Base-by-base conservation (phyloP, 2,113 vertebrate species). In the Apteryx mantelli region DNA sequence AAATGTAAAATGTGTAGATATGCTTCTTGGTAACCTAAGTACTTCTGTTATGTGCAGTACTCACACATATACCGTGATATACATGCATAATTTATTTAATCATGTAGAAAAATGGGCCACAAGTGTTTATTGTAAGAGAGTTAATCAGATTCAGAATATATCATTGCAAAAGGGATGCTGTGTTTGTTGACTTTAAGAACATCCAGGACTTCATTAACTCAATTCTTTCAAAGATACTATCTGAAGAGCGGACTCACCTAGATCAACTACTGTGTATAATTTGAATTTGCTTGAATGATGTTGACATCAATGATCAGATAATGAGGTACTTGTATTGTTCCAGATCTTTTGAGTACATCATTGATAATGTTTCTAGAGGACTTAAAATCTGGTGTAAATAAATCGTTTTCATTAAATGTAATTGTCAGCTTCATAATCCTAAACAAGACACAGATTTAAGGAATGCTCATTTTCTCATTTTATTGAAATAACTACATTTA, bases 181-280 rank as follows among this genome's bases (percentile, higher is more conserved):
- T 58, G 60, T 90, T 93, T 94, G 46, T 86, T 94, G 79, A 82
- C 71, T 95, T 88, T 88, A 79, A 74, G 80, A 83, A 15, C 1
- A 0, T 86, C 69, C 60, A 95, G 40, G 17, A 91, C n/a, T 80
- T 85, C 24, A 94, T 89, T 82, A 82, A 56, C 42, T 91, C 74
- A 36, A 48, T 71, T 94, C n/a, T 91, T 82, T 87, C 82, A 73
- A 74, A 88, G 44, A 85, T 85, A 50, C 2, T 90, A 46, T 86
- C 55, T 91, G 36, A 78, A 75, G 42, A 95, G 40, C 42, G 71
- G 64, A 38, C 24, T 80, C 28, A 70, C 32, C 30, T 63, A 55
- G 55, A 91, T 76, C 3, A 86, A 80, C 56, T 91, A 24, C 16
- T 73, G 36, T 18, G 55, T 38, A n/a, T 63, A 60, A 92, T 89